phyloP scores from a whole-genome alignment of 2,113 vertebrate species.

The Thomomys bottae region DNA sequence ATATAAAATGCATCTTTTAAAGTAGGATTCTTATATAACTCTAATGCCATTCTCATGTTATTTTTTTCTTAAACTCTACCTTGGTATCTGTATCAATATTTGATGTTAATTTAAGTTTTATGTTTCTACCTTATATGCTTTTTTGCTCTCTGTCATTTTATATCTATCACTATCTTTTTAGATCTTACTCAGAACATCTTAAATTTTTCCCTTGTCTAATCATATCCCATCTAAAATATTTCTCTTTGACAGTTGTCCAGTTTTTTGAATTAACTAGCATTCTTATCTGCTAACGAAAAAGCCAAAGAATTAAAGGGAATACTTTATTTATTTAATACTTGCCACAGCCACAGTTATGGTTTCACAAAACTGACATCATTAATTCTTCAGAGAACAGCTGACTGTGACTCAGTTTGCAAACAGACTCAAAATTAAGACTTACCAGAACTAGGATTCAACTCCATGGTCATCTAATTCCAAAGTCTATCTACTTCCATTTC shows the following conservation, averaged over 20 bases:
- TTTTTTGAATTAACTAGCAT: conserved; percentile 4
- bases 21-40: conserved; percentile 28
- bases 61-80: conserved; percentile 24
- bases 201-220: conserved; percentile 23
- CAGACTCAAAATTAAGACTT: neutral
- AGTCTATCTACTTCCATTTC: neutral
- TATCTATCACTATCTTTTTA: conserved; percentile 33
- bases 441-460: neutral
- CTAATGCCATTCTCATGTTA: conserved; percentile 30
- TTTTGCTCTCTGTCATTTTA: conserved; percentile 43
- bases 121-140: neutral
- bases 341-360: neutral
- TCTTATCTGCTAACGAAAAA: conserved; percentile 8
- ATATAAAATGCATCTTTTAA: conserved; percentile 40
- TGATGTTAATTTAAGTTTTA: neutral
- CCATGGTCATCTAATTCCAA: neutral
- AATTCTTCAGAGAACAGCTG: conserved; percentile 14
- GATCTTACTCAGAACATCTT: conserved; percentile 50
- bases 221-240: conserved; percentile 27
- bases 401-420: neutral
- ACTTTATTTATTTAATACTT: neutral
- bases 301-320: neutral
- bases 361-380: neutral
- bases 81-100: conserved; percentile 46
- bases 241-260: neutral